These are phyloP conservation scores for Mastomys coucha DNA, from an alignment of 2,113 vertebrate genomes.

Conservation along the genomic window DNA sequence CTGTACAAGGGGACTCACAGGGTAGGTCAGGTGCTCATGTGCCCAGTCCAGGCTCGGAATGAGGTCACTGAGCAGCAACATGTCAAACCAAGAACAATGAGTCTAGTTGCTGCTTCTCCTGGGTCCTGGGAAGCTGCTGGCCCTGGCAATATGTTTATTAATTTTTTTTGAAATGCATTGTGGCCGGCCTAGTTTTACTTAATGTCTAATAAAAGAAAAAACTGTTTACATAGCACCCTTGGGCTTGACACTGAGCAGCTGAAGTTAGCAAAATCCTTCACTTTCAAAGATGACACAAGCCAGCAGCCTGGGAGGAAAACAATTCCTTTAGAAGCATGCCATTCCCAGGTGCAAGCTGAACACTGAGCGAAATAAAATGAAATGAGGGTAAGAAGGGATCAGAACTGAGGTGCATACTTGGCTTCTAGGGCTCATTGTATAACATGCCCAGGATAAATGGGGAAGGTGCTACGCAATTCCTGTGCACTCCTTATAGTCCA, in stretches of 20 bases:
- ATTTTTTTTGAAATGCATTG: slow-evolving; percentile 17
- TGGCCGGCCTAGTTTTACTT: slow-evolving; percentile 59
- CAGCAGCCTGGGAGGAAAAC: slow-evolving; percentile 60
- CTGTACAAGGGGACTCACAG: not conserved
- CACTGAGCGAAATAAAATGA: not conserved
- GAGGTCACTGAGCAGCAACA: not conserved
- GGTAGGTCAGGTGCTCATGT: not conserved
- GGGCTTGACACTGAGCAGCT: slow-evolving; percentile 60
- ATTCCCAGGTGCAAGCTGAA: not conserved
- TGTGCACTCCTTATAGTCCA: not conserved
- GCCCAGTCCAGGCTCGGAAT: not conserved
- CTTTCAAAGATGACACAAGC: slow-evolving; percentile 58
- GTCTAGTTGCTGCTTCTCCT: not conserved
- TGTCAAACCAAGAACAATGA: not conserved
- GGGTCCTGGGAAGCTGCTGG: not conserved
- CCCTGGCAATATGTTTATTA: slow-evolving; percentile 46
- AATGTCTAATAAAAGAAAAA: slow-evolving; percentile 74
- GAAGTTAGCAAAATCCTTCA: slow-evolving; percentile 16
- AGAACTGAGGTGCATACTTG: not conserved
- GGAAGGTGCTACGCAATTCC: not conserved
- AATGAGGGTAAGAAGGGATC: slow-evolving; percentile 28
- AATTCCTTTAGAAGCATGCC: not conserved
- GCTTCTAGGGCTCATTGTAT: not conserved
- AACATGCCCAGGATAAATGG: not conserved
- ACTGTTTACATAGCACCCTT: slow-evolving; percentile 60